phyloP scores from a whole-genome alignment of 2,888 invertebrate species.

The Automeris io region DNA sequence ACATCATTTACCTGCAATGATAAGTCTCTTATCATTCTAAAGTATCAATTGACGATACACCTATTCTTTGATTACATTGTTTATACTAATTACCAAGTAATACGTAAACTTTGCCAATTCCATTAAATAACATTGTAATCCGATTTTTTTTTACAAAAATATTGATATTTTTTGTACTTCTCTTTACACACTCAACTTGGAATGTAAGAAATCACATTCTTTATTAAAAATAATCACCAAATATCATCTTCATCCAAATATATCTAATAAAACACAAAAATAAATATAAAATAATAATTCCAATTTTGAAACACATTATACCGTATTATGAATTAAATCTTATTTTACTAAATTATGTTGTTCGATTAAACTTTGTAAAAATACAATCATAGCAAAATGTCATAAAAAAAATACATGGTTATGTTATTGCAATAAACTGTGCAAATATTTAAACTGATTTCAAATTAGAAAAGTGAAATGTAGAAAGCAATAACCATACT shows the following conservation, averaged over 20 bases:
- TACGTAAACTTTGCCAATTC: slow-evolving; percentile 62
- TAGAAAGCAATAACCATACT: not conserved
- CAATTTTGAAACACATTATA: slow-evolving; percentile 38
- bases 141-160: slow-evolving; percentile 65
- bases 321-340: slow-evolving; percentile 41
- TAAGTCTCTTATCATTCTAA: slow-evolving; percentile 32
- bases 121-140: slow-evolving; percentile 47
- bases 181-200: slow-evolving; percentile 67
- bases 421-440: slow-evolving; percentile 20
- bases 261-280: slow-evolving; percentile 16
- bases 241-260: slow-evolving; percentile 39
- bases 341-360: slow-evolving; percentile 51
- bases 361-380: slow-evolving; percentile 54
- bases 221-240: slow-evolving; percentile 52
- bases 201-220: slow-evolving; percentile 71
- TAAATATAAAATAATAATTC: slow-evolving; percentile 60
- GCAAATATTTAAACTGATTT: slow-evolving; percentile 24
- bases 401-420: not conserved
- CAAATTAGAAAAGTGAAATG: not conserved
- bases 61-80: slow-evolving; percentile 24
- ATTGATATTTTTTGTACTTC: slow-evolving; percentile 73
- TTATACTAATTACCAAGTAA: slow-evolving; percentile 62
- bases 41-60: slow-evolving; percentile 37
- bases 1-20: slow-evolving; percentile 36
- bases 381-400: slow-evolving; percentile 22